These are phyloP conservation scores for Eleutherodactylus coqui DNA, from an alignment of 2,797 vertebrate genomes.

Conservation along the genomic window DNA sequence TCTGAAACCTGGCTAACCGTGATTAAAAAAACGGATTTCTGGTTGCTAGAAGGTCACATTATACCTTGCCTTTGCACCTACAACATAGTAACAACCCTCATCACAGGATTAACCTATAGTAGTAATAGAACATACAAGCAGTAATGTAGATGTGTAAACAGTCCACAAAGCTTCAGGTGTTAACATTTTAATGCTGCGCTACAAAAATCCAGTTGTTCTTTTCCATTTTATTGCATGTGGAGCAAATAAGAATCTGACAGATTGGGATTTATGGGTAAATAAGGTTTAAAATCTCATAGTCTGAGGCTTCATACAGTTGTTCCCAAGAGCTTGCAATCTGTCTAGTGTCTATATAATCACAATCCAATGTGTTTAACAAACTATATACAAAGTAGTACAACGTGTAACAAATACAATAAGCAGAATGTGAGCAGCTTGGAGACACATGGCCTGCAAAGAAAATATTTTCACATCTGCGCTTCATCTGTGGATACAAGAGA, in stretches of 20 bases:
- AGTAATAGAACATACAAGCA: constrained; percentile 24
- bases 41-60: constrained; percentile 43
- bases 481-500: constrained; percentile 46
- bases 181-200: neutral
- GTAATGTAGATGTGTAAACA: neutral
- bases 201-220: constrained; percentile 17
- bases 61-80: constrained; percentile 24
- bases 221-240: neutral
- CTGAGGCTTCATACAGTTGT: neutral
- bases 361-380: neutral
- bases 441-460: constrained; percentile 42
- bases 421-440: constrained; percentile 2
- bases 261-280: constrained; percentile 1
- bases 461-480: constrained; percentile 61
- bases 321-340: constrained; percentile 18
- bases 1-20: constrained; percentile 29
- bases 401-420: constrained; percentile 8
- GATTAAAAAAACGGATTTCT: constrained; percentile 28
- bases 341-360: neutral
- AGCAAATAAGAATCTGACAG: constrained; percentile 22
- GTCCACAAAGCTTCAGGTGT: constrained; percentile 16
- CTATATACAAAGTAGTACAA: neutral
- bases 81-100: neutral
- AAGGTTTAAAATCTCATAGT: neutral
- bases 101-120: neutral